Conservation (phyloP, 2,113 vertebrate genomes). For the Myotis yumanensis region DNA sequence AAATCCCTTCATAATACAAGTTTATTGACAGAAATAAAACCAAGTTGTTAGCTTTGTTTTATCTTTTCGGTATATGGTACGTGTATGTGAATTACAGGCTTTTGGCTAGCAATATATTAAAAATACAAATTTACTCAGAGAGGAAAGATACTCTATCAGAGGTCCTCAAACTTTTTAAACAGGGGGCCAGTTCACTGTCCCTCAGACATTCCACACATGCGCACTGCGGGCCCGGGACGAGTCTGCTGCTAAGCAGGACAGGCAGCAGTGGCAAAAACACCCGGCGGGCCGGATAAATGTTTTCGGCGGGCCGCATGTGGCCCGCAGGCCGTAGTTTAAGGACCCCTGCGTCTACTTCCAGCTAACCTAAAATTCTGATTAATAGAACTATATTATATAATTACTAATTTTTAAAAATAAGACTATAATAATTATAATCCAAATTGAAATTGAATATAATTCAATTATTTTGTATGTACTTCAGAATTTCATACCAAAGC, state of each 20-base stretch:
- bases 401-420: background rate
- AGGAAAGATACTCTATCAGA: background rate
- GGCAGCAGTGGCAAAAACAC: no score
- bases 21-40: slow-evolving; percentile 40
- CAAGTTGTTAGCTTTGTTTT: slow-evolving; percentile 10
- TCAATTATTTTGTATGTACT: background rate
- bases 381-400: slow-evolving; percentile 16
- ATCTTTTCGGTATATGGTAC: background rate
- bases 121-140: slow-evolving; percentile 25
- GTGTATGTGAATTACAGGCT: background rate
- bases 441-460: slow-evolving; percentile 13
- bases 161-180: no score
- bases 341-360: background rate
- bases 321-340: no score
- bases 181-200: no score
- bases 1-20: background rate
- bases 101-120: background rate
- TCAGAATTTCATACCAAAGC: background rate
- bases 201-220: no score
- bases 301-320: no score
- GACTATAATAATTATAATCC: slow-evolving; percentile 2
- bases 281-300: no score
- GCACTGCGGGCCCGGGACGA: no score
- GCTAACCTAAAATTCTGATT: slow-evolving; percentile 12
- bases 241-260: no score